A percentile compares a stretch with the other conserved stretches of the same genome.
Conservation (phyloP, 2,113 vertebrate genomes). For the Brienomyrus brachyistius region DNA sequence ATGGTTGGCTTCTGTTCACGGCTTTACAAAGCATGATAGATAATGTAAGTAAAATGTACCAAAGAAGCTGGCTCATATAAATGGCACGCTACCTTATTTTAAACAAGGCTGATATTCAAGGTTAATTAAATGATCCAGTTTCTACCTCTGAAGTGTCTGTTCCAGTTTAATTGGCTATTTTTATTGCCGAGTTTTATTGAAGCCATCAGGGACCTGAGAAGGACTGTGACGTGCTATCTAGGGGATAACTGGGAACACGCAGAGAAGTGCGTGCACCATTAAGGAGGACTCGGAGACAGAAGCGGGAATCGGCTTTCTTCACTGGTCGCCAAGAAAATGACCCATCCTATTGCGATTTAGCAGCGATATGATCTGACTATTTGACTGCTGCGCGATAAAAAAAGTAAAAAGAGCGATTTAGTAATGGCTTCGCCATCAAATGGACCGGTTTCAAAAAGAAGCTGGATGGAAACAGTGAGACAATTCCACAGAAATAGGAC, state of each 20-base stretch:
- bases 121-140: slow-evolving; percentile 73
- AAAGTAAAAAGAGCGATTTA: neutral
- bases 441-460: neutral
- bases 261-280: slow-evolving; percentile 69
- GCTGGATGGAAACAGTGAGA: neutral
- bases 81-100: slow-evolving; percentile 61
- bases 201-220: slow-evolving; percentile 70
- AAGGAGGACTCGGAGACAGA: slow-evolving; percentile 47
- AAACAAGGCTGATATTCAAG: slow-evolving; percentile 68
- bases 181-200: slow-evolving; percentile 73
- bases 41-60: slow-evolving; percentile 15
- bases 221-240: slow-evolving; percentile 70
- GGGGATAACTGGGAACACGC: slow-evolving; percentile 69
- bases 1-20: neutral
- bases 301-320: neutral
- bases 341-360: neutral
- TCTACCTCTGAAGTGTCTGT: slow-evolving; percentile 66
- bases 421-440: neutral
- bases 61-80: slow-evolving; percentile 47
- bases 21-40: slow-evolving; percentile 7
- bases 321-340: neutral
- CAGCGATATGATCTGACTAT: neutral
- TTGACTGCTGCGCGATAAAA: neutral
- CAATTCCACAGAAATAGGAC: neutral
- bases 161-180: slow-evolving; percentile 77